phyloP scores from a whole-genome alignment of 2,113 vertebrate genomes.

The Ornithorhynchus anatinus region DNA sequence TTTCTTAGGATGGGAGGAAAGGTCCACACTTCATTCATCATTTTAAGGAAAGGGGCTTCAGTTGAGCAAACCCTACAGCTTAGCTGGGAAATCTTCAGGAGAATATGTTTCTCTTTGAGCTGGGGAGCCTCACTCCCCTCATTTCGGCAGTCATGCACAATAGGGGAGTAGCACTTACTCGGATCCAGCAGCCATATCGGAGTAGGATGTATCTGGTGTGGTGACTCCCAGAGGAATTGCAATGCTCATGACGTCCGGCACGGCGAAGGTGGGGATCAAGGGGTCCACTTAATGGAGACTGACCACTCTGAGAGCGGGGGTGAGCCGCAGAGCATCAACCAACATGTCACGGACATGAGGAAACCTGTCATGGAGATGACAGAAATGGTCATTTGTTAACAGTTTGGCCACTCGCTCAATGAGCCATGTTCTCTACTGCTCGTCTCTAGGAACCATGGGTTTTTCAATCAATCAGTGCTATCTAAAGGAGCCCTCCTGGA shows the following conservation, averaged over 20 bases:
- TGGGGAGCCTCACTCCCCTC: conserved; percentile 7
- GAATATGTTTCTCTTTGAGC: no score
- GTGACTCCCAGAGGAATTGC: conserved; percentile 99
- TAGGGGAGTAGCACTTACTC: conserved; percentile 85
- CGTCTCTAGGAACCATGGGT: no score
- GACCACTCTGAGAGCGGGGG: conserved; percentile 91
- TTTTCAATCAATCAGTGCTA: no score
- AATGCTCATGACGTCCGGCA: conserved; percentile 99
- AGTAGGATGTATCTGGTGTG: conserved; percentile 99
- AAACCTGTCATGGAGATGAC: conserved; percentile 74
- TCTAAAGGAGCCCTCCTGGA: no score
- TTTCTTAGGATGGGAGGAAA: conserved; percentile 19
- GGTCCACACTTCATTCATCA: conserved; percentile 10
- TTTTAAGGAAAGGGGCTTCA: conserved; percentile 4
- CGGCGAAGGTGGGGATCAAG: conserved; percentile 85
- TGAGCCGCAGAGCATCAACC: conserved; percentile 87
- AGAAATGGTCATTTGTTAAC: no score
- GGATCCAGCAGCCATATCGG: conserved; percentile 99
- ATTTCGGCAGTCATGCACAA: background rate
- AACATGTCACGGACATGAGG: conserved; percentile 96
- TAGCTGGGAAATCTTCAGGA: conserved; percentile 17
- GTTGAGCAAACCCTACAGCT: conserved; percentile 19
- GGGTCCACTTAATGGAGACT: conserved; percentile 86
- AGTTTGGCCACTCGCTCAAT: no score
- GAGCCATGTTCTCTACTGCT: no score